Evolutionary conservation across 2,888 invertebrate genomes (phyloP).

Genomic region (Limnephilus lunatus): DNA sequence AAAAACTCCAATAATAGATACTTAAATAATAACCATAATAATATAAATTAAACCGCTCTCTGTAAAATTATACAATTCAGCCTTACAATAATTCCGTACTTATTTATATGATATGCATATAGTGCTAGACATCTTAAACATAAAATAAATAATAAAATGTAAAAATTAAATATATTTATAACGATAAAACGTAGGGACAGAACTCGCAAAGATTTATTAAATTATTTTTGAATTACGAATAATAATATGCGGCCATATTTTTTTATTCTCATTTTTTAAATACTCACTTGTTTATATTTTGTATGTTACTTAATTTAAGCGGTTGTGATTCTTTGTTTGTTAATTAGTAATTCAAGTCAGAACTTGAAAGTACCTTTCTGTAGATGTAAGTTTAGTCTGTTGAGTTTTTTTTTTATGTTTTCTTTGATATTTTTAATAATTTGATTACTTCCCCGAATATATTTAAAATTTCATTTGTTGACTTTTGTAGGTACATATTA

Average conservation of each 20-base stretch:
- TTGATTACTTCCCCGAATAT: constrained; percentile 41
- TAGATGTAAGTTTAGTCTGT: constrained; percentile 46
- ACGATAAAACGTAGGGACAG: constrained; percentile 46
- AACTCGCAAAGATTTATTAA: constrained; percentile 36
- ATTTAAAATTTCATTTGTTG: constrained; percentile 37
- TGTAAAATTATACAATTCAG: background rate
- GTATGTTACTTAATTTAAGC: constrained; percentile 62
- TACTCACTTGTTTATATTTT: constrained; percentile 61
- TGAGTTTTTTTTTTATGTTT: constrained; percentile 43
- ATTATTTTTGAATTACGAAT: constrained; percentile 30
- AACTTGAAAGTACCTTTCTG: constrained; percentile 61
- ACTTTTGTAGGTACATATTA: constrained; percentile 37
- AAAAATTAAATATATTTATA: constrained; percentile 15
- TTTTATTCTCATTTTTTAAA: constrained; percentile 50
- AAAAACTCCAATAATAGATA: background rate
- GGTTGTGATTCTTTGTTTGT: constrained; percentile 63
- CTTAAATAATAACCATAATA: background rate
- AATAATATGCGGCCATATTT: constrained; percentile 44
- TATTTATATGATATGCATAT: constrained; percentile 8
- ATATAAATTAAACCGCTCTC: background rate
- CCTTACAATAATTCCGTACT: constrained; percentile 20
- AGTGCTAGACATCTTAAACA: background rate
- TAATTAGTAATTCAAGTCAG: constrained; percentile 58
- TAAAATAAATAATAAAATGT: constrained; percentile 14
- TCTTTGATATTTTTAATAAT: constrained; percentile 36